Evolutionary conservation across 2,113 vertebrate species (phyloP), one percentile per base, ranked within the genome.

Genomic region (Chaetura pelagica): DNA sequence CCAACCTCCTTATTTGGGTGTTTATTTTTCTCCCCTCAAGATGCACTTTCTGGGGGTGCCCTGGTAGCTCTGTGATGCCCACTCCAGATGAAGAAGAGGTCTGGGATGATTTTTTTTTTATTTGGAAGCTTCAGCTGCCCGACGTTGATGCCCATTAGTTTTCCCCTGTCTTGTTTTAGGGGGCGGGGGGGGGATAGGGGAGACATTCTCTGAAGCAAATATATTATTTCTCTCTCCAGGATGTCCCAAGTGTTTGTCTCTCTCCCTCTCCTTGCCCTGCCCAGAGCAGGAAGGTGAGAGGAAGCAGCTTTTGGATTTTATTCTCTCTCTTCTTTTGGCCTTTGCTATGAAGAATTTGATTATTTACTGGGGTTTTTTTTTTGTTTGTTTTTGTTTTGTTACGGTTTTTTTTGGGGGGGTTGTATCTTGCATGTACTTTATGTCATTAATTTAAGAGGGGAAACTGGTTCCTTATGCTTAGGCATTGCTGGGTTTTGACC

Each of bases 41-140:
- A 95, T 94, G 97, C 94, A 95, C 96, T 97, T 97, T 91, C 85
- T 1, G 1, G 23, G 89, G 94, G 94, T 96, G 94, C 94, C 79
- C 17, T 38, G 76, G 80, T 89, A 96, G 94, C 84, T 80, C 79
- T 79, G 81, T 85, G 95, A 74, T 59, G 59, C 54, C 29, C 17
- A 68, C 97, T 92, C 94, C 72, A 34, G 54, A 52, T 52, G 54
- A 84, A 26, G 78, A 80, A 72, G 91, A 85, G 49, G n/a, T 58
- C 64, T 68, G 49, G 20, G 54, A 19, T 32, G 49, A 13, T 48
- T 48, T 7, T 54, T 46, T 67, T 49, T 29, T 55, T 55, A 34
- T 52, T 23, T 62, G 75, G 68, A 32, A 44, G 67, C 78, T 62
- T 10, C 66, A 34, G 75, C 76, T 85, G 78, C 68, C 61, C 91